Percentiles rank a stretch among this genome's conserved stretches.
phyloP scores from a whole-genome alignment of 2,113 vertebrate species.

The Corythoichthys haematopterus region DNA sequence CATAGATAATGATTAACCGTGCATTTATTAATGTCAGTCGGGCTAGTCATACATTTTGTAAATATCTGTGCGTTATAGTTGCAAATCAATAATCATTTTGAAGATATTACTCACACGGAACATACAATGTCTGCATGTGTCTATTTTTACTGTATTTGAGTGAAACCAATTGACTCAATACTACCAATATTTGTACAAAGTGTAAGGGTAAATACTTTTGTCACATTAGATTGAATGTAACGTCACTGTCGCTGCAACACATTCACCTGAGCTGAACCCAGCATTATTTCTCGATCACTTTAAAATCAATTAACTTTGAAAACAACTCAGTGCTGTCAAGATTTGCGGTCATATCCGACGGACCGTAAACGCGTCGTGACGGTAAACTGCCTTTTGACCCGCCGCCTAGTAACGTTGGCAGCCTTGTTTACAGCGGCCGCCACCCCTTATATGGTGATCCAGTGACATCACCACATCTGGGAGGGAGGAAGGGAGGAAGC shows the following conservation, averaged over 20 bases:
- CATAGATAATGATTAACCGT: too few relatives aligned
- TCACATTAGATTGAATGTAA: too few relatives aligned
- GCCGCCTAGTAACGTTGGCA: conserved; percentile 37
- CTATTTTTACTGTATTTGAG: too few relatives aligned
- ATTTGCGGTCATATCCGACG: neutral
- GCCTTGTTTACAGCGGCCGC: conserved; percentile 54
- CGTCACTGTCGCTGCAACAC: too few relatives aligned
- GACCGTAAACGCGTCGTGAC: conserved; percentile 17
- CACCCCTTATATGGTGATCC: conserved; percentile 64
- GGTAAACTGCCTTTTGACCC: conserved; percentile 41
- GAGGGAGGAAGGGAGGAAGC: neutral
- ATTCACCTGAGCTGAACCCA: too few relatives aligned
- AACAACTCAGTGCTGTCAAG: neutral
- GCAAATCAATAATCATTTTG: neutral
- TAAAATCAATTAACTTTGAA: neutral
- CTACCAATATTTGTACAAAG: neutral
- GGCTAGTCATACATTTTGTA: neutral
- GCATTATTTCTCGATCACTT: neutral
- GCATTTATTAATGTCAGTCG: neutral
- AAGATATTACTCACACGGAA: neutral
- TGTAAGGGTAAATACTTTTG: too few relatives aligned
- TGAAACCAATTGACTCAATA: too few relatives aligned
- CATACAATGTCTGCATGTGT: neutral
- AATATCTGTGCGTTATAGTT: neutral
- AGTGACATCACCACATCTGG: conserved; percentile 47